phyloP scores from a whole-genome alignment of 2,113 vertebrate species.

The Aplodontia rufa region DNA sequence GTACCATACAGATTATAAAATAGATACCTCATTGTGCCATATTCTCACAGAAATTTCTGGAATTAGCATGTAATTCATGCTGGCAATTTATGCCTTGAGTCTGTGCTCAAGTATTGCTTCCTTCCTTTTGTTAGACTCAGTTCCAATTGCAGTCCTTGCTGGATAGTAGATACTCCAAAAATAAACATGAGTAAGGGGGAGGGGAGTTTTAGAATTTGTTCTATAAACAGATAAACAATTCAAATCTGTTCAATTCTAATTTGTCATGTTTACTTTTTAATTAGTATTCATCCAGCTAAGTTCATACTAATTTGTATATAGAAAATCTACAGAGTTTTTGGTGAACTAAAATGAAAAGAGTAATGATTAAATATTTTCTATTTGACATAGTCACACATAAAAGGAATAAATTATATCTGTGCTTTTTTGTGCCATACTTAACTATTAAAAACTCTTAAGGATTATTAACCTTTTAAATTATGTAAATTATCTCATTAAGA shows the following conservation, averaged over 20 bases:
- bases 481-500: background rate
- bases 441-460: background rate
- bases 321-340: background rate
- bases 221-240: background rate
- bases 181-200: background rate
- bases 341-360: background rate
- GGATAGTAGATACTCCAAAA: background rate
- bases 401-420: background rate
- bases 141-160: background rate
- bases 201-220: background rate
- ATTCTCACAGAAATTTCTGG: background rate
- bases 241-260: background rate
- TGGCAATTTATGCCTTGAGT: background rate
- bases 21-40: background rate
- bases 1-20: background rate
- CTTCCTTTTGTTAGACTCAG: background rate
- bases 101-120: background rate
- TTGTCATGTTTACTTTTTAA: slow-evolving; percentile 10
- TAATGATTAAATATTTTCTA: slow-evolving; percentile 14
- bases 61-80: background rate
- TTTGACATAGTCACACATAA: background rate
- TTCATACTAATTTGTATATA: background rate
- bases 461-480: background rate
- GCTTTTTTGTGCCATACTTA: background rate
- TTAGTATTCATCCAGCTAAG: background rate